Conservation (phyloP, 1,140 invertebrate species). For the Drosophila miranda region DNA sequence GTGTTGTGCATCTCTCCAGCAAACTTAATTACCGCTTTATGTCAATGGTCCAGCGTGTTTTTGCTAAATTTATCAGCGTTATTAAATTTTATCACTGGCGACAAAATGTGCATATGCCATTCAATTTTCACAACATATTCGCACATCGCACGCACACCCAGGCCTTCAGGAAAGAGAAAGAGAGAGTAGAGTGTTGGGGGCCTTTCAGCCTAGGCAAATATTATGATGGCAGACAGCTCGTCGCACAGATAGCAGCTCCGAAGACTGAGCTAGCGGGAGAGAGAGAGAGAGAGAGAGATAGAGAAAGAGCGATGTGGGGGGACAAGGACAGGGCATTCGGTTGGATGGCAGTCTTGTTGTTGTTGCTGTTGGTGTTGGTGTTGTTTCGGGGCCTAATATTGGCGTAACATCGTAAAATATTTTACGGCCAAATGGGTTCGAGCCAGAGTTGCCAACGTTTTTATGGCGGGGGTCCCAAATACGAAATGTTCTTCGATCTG, state of each 20-base stretch:
- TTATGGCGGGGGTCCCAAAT: constrained; percentile 40
- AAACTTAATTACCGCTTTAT: constrained; percentile 82
- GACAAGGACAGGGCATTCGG: background rate
- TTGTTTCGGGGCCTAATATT: constrained; percentile 56
- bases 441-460: constrained; percentile 64
- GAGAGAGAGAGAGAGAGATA: background rate
- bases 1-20: constrained; percentile 60
- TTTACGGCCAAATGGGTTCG: constrained; percentile 70
- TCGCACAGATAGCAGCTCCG: background rate
- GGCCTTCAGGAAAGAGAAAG: constrained; percentile 1
- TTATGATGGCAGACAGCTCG: constrained; percentile 71
- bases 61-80: constrained; percentile 81
- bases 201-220: constrained; percentile 69
- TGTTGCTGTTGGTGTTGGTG: constrained; percentile 7
- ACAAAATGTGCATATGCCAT: constrained; percentile 81
- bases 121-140: constrained; percentile 80
- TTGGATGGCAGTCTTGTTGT: constrained; percentile 13
- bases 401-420: constrained; percentile 79
- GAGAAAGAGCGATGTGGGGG: background rate
- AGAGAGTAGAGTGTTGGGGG: constrained; percentile 13
- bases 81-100: constrained; percentile 82
- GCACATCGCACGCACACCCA: constrained; percentile 61
- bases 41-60: constrained; percentile 81
- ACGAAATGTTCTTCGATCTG: constrained; percentile 33
- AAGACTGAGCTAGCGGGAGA: background rate